These are phyloP conservation scores for Chouioia cunea DNA, from an alignment of 2,888 invertebrate species.

Conservation along the genomic window DNA sequence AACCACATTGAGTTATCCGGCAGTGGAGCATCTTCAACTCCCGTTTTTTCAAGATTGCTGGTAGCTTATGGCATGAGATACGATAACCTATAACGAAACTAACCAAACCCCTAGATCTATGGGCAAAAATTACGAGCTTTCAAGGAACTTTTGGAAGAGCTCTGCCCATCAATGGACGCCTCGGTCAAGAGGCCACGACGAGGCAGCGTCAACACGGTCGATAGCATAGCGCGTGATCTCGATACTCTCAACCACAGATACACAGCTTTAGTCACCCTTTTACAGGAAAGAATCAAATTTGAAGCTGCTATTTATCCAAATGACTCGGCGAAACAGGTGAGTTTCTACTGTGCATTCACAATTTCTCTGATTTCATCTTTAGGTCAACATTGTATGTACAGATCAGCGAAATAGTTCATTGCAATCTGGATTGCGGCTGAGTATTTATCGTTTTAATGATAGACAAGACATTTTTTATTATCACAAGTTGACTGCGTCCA, in stretches of 20 bases:
- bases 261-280: constrained; percentile 77
- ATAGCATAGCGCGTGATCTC: constrained; percentile 81
- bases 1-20: constrained; percentile 58
- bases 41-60: constrained; percentile 58
- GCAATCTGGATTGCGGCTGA: too few species aligned
- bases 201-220: constrained; percentile 74
- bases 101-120: constrained; percentile 83
- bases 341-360: constrained; percentile 58
- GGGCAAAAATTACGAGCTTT: constrained; percentile 87
- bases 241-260: constrained; percentile 86
- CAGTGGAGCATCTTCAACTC: constrained; percentile 25
- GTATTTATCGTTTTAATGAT: too few species aligned
- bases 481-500: too few species aligned
- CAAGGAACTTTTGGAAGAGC: constrained; percentile 85
- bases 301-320: constrained; percentile 78
- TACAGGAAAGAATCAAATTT: constrained; percentile 79
- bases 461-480: too few species aligned
- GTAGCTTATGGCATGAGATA: constrained; percentile 61
- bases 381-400: too few species aligned
- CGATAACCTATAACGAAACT: constrained; percentile 71
- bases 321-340: constrained; percentile 83
- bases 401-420: too few species aligned
- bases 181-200: constrained; percentile 66
- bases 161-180: constrained; percentile 84
- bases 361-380: too few species aligned